Percentiles rank a stretch among this genome's conserved stretches.
Evolutionary conservation across 1,140 invertebrate genomes (phyloP).

Genomic region (Protaetia brevitarsis): DNA sequence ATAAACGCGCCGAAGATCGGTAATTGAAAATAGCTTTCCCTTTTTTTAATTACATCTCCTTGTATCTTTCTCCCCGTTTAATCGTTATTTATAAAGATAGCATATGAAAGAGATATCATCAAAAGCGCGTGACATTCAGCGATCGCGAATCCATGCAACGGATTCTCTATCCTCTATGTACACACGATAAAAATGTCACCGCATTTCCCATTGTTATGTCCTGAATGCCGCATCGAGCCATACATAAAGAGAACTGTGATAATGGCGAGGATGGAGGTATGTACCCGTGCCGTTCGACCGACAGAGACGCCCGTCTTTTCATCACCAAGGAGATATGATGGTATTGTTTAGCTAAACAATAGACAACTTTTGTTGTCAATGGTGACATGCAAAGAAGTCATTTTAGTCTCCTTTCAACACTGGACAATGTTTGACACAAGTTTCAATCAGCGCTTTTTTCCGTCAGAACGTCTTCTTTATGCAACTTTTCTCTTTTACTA

Average conservation of each 20-base stretch:
- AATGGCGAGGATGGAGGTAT: slow-evolving; percentile 35
- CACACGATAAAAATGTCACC: slow-evolving; percentile 42
- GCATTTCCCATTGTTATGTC: slow-evolving; percentile 41
- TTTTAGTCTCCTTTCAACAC: slow-evolving; percentile 38
- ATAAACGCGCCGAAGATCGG: not conserved
- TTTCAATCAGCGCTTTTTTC: slow-evolving; percentile 36
- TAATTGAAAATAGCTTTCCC: not conserved
- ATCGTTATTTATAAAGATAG: slow-evolving; percentile 24
- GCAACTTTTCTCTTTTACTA: slow-evolving; percentile 22
- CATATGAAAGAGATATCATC: slow-evolving; percentile 23
- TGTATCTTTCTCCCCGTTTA: slow-evolving; percentile 1
- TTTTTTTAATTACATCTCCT: not conserved
- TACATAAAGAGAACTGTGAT: slow-evolving; percentile 40
- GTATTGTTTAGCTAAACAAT: slow-evolving; percentile 46
- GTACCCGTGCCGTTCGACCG: slow-evolving; percentile 21
- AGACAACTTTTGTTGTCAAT: slow-evolving; percentile 46
- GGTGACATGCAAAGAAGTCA: slow-evolving; percentile 46
- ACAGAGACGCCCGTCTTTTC: slow-evolving; percentile 39
- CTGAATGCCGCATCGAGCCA: slow-evolving; percentile 40
- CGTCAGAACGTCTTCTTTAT: slow-evolving; percentile 25
- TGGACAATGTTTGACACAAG: slow-evolving; percentile 38
- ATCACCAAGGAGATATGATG: slow-evolving; percentile 45
- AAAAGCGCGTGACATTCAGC: slow-evolving; percentile 32
- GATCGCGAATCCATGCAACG: slow-evolving; percentile 36
- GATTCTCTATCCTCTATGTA: slow-evolving; percentile 39